phyloP scores from a whole-genome alignment of 2,113 vertebrate genomes.

The Muntiacus reevesi region DNA sequence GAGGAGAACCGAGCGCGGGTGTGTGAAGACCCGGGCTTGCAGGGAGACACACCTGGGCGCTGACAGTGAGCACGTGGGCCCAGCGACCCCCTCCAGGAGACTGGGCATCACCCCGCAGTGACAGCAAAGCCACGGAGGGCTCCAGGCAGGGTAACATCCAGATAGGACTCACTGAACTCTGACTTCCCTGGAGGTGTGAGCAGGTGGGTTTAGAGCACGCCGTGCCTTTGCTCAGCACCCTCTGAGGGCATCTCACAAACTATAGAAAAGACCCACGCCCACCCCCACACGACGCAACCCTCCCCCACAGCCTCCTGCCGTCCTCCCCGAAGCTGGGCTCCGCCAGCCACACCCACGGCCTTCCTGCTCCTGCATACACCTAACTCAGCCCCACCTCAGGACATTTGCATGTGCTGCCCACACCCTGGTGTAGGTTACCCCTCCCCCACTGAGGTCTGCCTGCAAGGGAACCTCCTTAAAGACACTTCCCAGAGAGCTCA shows the following conservation, averaged over 20 bases:
- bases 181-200: background rate
- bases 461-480: background rate
- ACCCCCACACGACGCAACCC: accelerated
- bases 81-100: background rate
- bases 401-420: background rate
- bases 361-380: background rate
- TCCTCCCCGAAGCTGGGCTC: background rate
- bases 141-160: background rate
- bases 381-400: background rate
- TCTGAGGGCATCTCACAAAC: background rate
- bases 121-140: background rate
- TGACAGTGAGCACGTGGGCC: background rate
- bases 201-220: background rate
- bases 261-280: background rate
- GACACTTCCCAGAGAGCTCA: background rate
- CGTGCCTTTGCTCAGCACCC: background rate
- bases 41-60: accelerated
- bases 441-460: background rate
- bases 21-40: background rate
- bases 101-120: background rate
- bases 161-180: background rate
- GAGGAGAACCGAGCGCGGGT: accelerated
- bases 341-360: background rate
- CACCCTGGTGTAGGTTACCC: background rate
- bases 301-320: background rate